Percentiles rank a stretch among this genome's conserved stretches.
Evolutionary conservation across 2,113 vertebrate species (phyloP).

Genomic region (Zapus hudsonius): DNA sequence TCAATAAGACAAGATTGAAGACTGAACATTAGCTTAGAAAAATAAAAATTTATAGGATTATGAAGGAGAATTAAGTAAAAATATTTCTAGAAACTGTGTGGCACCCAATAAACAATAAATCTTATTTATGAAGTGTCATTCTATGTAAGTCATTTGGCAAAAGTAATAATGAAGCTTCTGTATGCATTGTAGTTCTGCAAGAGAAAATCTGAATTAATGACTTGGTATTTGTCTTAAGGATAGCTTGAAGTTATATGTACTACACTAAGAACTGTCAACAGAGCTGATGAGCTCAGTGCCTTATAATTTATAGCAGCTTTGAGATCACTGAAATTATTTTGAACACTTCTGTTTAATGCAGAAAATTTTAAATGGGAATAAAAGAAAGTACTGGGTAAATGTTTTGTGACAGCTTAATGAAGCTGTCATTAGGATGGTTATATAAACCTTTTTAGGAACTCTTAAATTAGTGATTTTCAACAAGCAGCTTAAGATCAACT

Average conservation of each 20-base stretch:
- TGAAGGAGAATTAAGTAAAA: conserved; percentile 26
- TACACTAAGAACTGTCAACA: neutral
- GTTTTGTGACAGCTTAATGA: neutral
- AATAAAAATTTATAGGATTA: neutral
- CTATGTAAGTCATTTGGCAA: neutral
- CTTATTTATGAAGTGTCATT: neutral
- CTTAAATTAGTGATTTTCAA: too few relatives aligned
- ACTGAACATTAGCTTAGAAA: neutral
- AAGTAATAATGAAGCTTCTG: conserved; percentile 2
- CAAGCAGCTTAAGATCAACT: neutral
- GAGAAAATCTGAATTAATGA: neutral
- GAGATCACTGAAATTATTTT: conserved; percentile 28
- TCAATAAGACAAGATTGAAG: neutral
- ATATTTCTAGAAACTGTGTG: conserved; percentile 33
- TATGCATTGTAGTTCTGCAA: neutral
- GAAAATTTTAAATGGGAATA: neutral
- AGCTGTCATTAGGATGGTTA: neutral
- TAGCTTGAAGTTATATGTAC: neutral
- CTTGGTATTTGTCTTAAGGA: conserved; percentile 7
- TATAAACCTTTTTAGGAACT: neutral
- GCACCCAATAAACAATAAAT: neutral
- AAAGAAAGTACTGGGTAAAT: neutral
- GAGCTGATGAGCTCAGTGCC: neutral
- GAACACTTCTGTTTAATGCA: neutral
- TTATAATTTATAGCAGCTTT: neutral